Conservation (phyloP, 2,888 invertebrate species). For the Dichetophora obliterata region DNA sequence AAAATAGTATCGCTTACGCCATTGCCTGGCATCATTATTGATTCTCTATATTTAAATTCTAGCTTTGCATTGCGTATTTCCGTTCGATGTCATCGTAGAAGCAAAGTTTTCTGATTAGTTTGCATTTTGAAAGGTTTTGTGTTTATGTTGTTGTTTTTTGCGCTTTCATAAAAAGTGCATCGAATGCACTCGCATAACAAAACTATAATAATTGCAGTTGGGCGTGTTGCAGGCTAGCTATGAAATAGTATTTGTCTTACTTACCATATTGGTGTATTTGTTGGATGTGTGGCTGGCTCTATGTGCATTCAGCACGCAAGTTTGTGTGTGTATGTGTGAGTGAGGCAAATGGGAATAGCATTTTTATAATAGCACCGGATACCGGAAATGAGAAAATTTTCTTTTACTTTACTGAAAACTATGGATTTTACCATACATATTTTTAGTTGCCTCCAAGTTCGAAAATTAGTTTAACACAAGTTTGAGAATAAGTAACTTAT, state of each 20-base stretch:
- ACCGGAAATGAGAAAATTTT: slow-evolving; percentile 64
- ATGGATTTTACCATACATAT: not conserved
- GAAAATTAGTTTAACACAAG: too few species aligned
- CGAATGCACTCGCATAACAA: slow-evolving; percentile 27
- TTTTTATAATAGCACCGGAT: slow-evolving; percentile 51
- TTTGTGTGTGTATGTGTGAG: slow-evolving; percentile 21
- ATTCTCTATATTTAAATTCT: slow-evolving; percentile 35
- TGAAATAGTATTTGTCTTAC: too few species aligned
- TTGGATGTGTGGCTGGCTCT: slow-evolving; percentile 5
- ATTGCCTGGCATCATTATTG: not conserved
- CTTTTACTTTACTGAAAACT: not conserved
- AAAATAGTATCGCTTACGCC: too few species aligned
- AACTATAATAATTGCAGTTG: slow-evolving; percentile 20
- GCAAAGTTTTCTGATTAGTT: slow-evolving; percentile 37
- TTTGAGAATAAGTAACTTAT: too few species aligned
- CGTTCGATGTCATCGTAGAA: slow-evolving; percentile 62
- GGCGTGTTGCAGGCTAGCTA: not conserved
- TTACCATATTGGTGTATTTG: not conserved
- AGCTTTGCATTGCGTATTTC: slow-evolving; percentile 68
- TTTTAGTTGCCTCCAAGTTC: too few species aligned
- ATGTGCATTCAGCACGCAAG: not conserved
- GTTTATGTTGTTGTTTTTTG: not conserved
- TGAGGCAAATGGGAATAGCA: slow-evolving; percentile 22
- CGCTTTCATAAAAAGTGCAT: not conserved
- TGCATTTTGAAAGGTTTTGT: slow-evolving; percentile 12